phyloP scores from a whole-genome alignment of 2,888 invertebrate species.

The Graphium colonna region DNA sequence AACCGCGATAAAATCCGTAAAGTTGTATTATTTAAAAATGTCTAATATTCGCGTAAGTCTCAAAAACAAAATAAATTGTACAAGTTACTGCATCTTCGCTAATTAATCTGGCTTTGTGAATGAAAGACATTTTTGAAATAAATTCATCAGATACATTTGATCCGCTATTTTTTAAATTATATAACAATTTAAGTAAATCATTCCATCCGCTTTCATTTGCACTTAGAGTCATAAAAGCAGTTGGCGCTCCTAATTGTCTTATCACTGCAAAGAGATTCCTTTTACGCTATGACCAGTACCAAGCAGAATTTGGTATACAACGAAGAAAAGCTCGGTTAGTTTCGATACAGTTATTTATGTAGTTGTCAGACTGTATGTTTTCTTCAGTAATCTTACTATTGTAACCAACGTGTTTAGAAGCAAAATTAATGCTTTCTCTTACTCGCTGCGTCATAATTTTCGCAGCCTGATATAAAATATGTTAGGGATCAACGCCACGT shows the following conservation, averaged over 20 bases:
- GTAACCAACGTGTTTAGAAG: slow-evolving; percentile 35
- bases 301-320: slow-evolving; percentile 47
- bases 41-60: too few relatives aligned
- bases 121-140: too few relatives aligned
- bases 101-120: slow-evolving; percentile 33
- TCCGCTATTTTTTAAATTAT: slow-evolving; percentile 36
- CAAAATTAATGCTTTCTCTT: slow-evolving; percentile 32
- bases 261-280: slow-evolving; percentile 43
- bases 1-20: too few relatives aligned
- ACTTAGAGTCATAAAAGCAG: slow-evolving; percentile 40
- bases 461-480: slow-evolving; percentile 39
- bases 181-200: slow-evolving; percentile 40
- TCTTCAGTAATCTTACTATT: slow-evolving; percentile 39
- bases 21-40: too few relatives aligned
- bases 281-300: slow-evolving; percentile 47
- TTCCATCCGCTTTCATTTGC: slow-evolving; percentile 54
- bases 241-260: slow-evolving; percentile 45
- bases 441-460: slow-evolving; percentile 38
- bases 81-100: slow-evolving; percentile 42
- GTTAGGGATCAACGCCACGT: slow-evolving; percentile 39
- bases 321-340: slow-evolving; percentile 42
- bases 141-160: not conserved
- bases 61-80: slow-evolving; percentile 39
- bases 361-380: slow-evolving; percentile 23
- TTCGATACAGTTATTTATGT: not conserved